Conservation (phyloP, 1,140 invertebrate species). For the Pseudobourletiella spinata region DNA sequence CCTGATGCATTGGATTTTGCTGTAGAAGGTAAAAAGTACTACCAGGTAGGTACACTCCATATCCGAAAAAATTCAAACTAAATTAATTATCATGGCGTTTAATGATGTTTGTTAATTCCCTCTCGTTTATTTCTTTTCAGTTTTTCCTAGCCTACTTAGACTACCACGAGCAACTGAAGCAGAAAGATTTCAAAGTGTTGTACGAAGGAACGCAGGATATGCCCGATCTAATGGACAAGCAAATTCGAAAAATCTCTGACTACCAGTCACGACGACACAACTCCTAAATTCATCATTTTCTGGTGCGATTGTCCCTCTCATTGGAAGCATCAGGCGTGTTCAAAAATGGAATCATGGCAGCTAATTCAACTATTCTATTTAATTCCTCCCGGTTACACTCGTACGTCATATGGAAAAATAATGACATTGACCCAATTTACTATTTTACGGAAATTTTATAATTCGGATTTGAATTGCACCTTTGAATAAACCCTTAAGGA, state of each 20-base stretch:
- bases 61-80: no score
- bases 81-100: background rate
- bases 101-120: background rate
- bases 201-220: slow-evolving; percentile 32
- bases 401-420: no score
- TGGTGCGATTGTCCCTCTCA: no score
- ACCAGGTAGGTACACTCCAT: slow-evolving; percentile 20
- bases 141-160: slow-evolving; percentile 32
- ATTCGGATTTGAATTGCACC: no score
- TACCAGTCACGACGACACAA: background rate
- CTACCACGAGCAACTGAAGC: slow-evolving; percentile 12
- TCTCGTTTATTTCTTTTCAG: slow-evolving; percentile 13
- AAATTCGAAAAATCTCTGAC: slow-evolving; percentile 26
- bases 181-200: slow-evolving; percentile 24
- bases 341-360: no score
- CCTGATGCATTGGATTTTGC: slow-evolving; percentile 25
- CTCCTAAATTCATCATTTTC: no score
- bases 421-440: no score
- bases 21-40: slow-evolving; percentile 27
- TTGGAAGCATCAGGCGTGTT: no score
- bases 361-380: no score
- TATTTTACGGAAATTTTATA: no score
- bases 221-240: slow-evolving; percentile 28
- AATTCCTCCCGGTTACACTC: no score
- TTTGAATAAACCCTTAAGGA: no score